A percentile compares a stretch with the other conserved stretches of the same genome.
These are phyloP conservation scores for Macrobrachium rosenbergii DNA, from an alignment of 1,140 invertebrate genomes.

Conservation along the genomic window DNA sequence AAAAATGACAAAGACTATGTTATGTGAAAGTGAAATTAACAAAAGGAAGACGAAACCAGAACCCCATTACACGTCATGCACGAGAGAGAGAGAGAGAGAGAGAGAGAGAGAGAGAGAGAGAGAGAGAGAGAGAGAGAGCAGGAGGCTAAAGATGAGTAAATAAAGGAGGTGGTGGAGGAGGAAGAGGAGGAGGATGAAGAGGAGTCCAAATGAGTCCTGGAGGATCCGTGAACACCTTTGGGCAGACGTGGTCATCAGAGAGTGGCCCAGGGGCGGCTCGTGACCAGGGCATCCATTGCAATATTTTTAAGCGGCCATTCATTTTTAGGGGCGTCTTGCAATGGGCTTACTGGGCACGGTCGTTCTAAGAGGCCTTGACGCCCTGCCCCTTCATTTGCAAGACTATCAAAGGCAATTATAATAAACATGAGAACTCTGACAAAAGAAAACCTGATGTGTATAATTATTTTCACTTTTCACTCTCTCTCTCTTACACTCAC, in stretches of 20 bases:
- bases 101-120: too few species aligned
- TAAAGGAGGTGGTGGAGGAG: not conserved
- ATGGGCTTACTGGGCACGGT: slow-evolving; percentile 39
- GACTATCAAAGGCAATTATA: slow-evolving; percentile 4
- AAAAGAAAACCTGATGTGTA: not conserved
- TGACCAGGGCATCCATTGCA: slow-evolving; percentile 55
- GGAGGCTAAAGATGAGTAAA: not conserved
- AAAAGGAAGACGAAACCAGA: not conserved
- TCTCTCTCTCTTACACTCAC: not conserved
- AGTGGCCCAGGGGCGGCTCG: slow-evolving; percentile 42
- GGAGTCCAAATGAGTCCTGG: not conserved
- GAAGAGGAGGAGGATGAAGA: not conserved
- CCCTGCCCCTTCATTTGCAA: slow-evolving; percentile 49
- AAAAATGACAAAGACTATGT: too few species aligned
- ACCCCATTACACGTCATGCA: not conserved
- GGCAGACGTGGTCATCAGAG: slow-evolving; percentile 38
- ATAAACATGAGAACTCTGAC: not conserved
- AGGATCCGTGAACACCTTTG: slow-evolving; percentile 48
- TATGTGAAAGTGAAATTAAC: too few species aligned
- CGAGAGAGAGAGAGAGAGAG: not conserved
- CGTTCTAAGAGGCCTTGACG: slow-evolving; percentile 21
- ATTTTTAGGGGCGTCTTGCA: slow-evolving; percentile 51
- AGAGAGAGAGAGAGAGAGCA: not conserved
- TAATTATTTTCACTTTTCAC: too few species aligned
- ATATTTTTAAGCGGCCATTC: slow-evolving; percentile 58